These are phyloP conservation scores for Apodemus sylvaticus DNA, from an alignment of 2,113 vertebrate genomes.

Conservation along the genomic window DNA sequence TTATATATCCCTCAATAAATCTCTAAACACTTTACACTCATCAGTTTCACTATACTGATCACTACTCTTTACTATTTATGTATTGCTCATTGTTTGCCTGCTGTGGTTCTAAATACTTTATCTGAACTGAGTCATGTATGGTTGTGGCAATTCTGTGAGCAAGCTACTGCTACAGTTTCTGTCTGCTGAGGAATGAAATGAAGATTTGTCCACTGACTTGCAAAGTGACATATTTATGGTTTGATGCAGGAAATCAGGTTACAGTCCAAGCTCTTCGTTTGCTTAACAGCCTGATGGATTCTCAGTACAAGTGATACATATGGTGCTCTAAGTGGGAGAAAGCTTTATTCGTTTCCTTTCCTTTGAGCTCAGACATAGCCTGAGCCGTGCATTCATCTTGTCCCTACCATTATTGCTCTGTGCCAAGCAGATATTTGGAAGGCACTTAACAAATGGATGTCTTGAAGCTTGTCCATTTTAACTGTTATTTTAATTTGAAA, in stretches of 20 bases:
- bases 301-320: neutral
- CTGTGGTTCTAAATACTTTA: neutral
- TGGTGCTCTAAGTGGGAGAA: too few species aligned
- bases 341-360: neutral
- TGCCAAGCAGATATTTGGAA: neutral
- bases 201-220: neutral
- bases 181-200: neutral
- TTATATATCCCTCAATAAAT: neutral
- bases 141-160: neutral
- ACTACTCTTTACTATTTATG: slow-evolving; percentile 12
- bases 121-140: neutral
- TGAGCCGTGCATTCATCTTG: neutral
- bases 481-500: neutral
- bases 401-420: neutral
- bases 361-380: neutral
- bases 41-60: neutral
- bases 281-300: neutral
- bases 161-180: neutral
- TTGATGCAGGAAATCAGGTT: neutral
- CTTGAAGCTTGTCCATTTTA: neutral
- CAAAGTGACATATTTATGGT: neutral
- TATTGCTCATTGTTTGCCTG: neutral
- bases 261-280: neutral
- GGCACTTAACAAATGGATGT: neutral
- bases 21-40: neutral